These are phyloP conservation scores for Oscheius onirici DNA, from an alignment of 2,888 invertebrate species.

Conservation along the genomic window DNA sequence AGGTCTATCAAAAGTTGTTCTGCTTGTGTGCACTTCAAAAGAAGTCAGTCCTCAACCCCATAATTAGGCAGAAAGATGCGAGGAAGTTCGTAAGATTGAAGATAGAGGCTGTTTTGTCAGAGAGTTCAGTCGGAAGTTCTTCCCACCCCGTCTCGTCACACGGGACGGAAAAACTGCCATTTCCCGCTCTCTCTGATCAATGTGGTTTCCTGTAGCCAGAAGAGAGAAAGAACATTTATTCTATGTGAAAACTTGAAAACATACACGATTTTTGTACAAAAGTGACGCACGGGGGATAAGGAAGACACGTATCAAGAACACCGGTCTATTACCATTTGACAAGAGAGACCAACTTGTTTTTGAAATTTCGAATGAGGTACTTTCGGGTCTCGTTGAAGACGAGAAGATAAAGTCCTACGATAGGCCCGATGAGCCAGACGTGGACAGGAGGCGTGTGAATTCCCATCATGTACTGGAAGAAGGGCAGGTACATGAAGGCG, in stretches of 20 bases:
- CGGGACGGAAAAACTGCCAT: too few species aligned
- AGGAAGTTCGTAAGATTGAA: too few species aligned
- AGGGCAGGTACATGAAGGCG: conserved; percentile 69
- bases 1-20: too few species aligned
- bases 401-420: conserved; percentile 64
- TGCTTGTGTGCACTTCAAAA: too few species aligned
- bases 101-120: too few species aligned
- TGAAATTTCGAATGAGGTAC: conserved; percentile 57
- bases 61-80: too few species aligned
- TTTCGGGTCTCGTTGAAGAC: conserved; percentile 68
- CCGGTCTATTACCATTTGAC: conserved; percentile 52
- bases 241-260: background rate
- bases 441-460: conserved; percentile 67
- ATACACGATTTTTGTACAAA: conserved; percentile 5
- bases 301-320: conserved; percentile 3
- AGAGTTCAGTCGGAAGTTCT: too few species aligned
- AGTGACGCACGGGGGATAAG: background rate
- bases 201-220: too few species aligned
- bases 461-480: conserved; percentile 70
- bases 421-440: conserved; percentile 57
- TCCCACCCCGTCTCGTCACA: too few species aligned
- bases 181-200: too few species aligned
- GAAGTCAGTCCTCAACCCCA: too few species aligned
- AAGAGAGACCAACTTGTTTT: conserved; percentile 47
- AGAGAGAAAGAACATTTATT: too few species aligned